Base-by-base conservation (phyloP, 2,113 vertebrate species). In the Chlamydotis undulata region DNA sequence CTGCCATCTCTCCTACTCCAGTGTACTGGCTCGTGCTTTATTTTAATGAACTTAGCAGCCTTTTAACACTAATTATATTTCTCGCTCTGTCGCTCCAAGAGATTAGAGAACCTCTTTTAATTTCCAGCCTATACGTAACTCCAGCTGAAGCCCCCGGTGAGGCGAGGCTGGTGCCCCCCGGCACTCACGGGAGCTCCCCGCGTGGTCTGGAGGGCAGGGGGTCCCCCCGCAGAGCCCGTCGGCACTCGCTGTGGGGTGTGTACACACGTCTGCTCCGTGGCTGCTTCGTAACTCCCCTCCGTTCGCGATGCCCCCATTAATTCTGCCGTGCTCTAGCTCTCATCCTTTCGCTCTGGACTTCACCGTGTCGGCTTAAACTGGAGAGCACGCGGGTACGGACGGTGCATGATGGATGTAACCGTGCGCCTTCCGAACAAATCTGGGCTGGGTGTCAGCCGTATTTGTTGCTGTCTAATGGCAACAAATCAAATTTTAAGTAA, bases 371-470 rank as follows among this genome's bases (percentile, higher is more conserved):
- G 12, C 37, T 80, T 8, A 7, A 71, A 16, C 59, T 2, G 4
- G 26, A 1, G 9, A 52, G 71, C 0, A 12, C 22, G 4, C 1
- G 19, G 37, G 47, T 33, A 5, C 0, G 1, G 56, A 1, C 1
- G 0, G 19, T 10, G 12, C 0, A 2, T 78, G 91, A 87, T 63
- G 86, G 87, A 76, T 92, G 87, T 23, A 29, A 33, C 37, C 8
- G 3, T 0, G 0, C 0, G 0, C 77, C 52, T 85, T n/a, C 68
- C 3, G 39, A 71, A 77, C 70, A 52, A 55, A 91, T 7, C 24
- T 19, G 13, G 35, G 0, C 19, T 31, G n/a, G 29, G 17, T 70
- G 60, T 79, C 61, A 35, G 21, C 31, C 49, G 21, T 91, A 70
- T 90, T 94, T 95, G 75, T 75, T 76, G 68, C 65, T 84, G 64